These are phyloP conservation scores for Battus philenor DNA, from an alignment of 1,140 invertebrate species.

Conservation along the genomic window DNA sequence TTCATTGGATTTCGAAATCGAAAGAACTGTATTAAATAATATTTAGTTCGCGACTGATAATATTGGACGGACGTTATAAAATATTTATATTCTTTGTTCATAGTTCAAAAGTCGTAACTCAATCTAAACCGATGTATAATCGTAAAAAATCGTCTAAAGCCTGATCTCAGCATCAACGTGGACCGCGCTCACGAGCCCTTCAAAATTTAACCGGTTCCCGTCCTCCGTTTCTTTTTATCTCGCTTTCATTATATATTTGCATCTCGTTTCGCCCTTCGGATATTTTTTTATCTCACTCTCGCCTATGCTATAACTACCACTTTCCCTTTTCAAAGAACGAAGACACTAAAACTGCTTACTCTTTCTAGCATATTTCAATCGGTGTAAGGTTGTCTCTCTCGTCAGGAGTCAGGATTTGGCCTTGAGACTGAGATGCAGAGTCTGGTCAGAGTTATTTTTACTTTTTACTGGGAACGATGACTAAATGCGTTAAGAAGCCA, in stretches of 20 bases:
- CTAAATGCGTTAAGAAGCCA: slow-evolving; percentile 59
- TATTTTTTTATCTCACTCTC: slow-evolving; percentile 74
- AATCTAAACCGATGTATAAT: slow-evolving; percentile 51
- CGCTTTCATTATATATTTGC: slow-evolving; percentile 14
- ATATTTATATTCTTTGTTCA: slow-evolving; percentile 25
- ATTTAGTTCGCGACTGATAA: too few species aligned
- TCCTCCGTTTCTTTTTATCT: slow-evolving; percentile 34
- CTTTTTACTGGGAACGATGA: slow-evolving; percentile 70
- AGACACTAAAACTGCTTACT: slow-evolving; percentile 46
- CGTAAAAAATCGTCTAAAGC: slow-evolving; percentile 49
- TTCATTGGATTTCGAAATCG: too few species aligned
- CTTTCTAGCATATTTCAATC: slow-evolving; percentile 14
- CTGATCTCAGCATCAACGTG: slow-evolving; percentile 44
- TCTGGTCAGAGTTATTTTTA: slow-evolving; percentile 69
- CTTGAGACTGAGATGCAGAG: slow-evolving; percentile 67
- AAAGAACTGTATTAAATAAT: too few species aligned
- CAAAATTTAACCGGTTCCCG: slow-evolving; percentile 69
- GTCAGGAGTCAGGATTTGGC: slow-evolving; percentile 62
- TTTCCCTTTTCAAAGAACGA: slow-evolving; percentile 75
- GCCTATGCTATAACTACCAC: slow-evolving; percentile 60
- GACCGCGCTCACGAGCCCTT: slow-evolving; percentile 61
- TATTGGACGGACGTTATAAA: too few species aligned
- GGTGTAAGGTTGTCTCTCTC: slow-evolving; percentile 33
- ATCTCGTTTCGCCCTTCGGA: slow-evolving; percentile 52
- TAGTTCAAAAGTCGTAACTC: slow-evolving; percentile 29